Evolutionary conservation across 2,797 vertebrate species (phyloP), one percentile per base, ranked within the genome.

Genomic region (Epinephelus awoara): DNA sequence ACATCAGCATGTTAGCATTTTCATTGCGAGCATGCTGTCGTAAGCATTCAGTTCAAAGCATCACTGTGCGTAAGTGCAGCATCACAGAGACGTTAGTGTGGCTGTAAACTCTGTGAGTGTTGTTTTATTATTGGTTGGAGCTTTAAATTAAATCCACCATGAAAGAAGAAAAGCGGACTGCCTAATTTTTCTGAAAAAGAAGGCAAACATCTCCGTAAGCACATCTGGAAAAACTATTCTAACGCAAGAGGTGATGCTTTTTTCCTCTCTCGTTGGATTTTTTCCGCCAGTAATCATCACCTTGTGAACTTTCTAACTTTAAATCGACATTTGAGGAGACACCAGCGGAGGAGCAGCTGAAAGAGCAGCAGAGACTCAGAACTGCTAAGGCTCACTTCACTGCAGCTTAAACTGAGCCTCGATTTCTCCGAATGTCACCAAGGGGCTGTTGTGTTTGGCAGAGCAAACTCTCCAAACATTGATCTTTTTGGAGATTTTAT

Each of bases 381-480:
- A 7, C 38, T 56, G 42, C 9, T 34, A 38, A 69, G 21, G 52
- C 38, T 49, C 0, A 75, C 29, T 52, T 79, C 38, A 64, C 47
- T 54, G 52, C n/a, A 65, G 67, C 59, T 57, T 8, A 75, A 34
- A 23, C 18, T 12, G 4, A 44, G 29, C 10, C 19, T 46, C 23
- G 18, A 64, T 54, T 72, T 62, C 23, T 38, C 46, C 38, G 10
- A 46, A 56, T 64, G 61, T 76, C 77, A 64, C 72, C 34, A 18
- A 17, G 25, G 47, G 42, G 55, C 29, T 85, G 67, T 55, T 87
- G 64, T 57, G 38, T 78, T 86, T 87, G 85, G 67, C 74, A 5
- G 46, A 78, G 44, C 3, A 51, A 85, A 78, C 55, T 62, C 62
- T 67, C 54, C 29, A 38, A 67, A 67, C 52, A 81, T 8, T 66